Percentiles rank a stretch among this genome's conserved stretches.
These are phyloP conservation scores for Pteropus rufus DNA, from an alignment of 2,797 vertebrate species.

Conservation along the genomic window DNA sequence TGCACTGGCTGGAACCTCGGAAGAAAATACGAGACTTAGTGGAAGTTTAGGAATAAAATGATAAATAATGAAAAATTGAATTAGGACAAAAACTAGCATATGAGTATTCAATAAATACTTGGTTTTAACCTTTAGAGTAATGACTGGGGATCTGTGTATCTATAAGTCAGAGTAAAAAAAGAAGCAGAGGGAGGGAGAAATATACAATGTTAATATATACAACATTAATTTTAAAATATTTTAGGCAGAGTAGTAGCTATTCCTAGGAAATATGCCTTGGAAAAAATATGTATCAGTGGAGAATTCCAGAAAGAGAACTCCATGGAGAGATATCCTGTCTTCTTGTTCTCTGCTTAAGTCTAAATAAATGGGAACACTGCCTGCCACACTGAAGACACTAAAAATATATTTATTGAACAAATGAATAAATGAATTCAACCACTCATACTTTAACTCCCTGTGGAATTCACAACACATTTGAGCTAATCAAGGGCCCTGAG, in stretches of 20 bases:
- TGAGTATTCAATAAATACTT: background rate
- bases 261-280: background rate
- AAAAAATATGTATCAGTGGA: background rate
- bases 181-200: background rate
- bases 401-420: background rate
- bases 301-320: background rate
- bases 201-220: background rate
- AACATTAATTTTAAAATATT: slow-evolving; percentile 19
- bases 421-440: background rate
- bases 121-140: background rate
- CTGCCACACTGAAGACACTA: background rate
- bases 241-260: background rate
- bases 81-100: background rate
- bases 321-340: background rate
- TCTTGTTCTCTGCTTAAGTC: background rate
- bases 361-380: background rate
- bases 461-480: background rate
- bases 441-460: background rate
- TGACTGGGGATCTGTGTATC: background rate
- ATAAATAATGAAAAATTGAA: background rate
- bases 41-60: slow-evolving; percentile 21
- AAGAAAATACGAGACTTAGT: slow-evolving; percentile 16
- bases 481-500: background rate
- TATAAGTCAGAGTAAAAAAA: background rate
- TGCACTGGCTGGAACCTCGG: slow-evolving; percentile 14